phyloP scores from a whole-genome alignment of 2,797 vertebrate genomes.

The Hippoglossus hippoglossus region DNA sequence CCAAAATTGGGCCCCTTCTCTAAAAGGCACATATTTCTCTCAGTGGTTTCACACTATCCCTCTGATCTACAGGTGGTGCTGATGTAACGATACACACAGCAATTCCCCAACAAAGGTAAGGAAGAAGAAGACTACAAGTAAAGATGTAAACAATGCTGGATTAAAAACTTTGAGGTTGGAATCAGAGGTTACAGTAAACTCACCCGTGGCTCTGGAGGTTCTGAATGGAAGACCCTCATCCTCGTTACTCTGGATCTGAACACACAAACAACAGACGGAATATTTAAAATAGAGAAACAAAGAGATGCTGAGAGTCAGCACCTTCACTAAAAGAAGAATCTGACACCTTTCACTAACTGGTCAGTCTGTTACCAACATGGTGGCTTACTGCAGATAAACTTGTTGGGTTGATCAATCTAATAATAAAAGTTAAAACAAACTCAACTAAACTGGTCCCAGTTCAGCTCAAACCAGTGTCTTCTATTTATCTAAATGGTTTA shows the following conservation, averaged over 20 bases:
- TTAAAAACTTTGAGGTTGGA: neutral
- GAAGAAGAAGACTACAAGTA: neutral
- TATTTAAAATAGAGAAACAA: neutral
- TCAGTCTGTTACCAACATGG: neutral
- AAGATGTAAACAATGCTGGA: neutral
- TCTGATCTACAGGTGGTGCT: neutral
- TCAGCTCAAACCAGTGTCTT: too few relatives aligned
- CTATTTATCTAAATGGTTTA: too few relatives aligned
- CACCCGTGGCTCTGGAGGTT: constrained; percentile 72
- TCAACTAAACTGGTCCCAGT: too few relatives aligned
- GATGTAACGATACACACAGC: neutral
- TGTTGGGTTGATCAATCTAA: too few relatives aligned
- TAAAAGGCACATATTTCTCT: neutral
- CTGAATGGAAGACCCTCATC: constrained; percentile 82
- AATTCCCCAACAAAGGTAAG: neutral
- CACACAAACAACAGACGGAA: constrained; percentile 37
- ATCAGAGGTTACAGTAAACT: constrained; percentile 40
- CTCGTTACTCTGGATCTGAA: constrained; percentile 93
- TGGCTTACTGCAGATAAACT: neutral
- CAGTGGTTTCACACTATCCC: neutral
- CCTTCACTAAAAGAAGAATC: neutral
- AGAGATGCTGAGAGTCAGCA: neutral
- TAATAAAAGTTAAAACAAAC: too few relatives aligned
- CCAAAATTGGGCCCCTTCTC: neutral
- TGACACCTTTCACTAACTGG: neutral